Percentiles rank a stretch among this genome's conserved stretches.
Conservation (phyloP, 2,888 invertebrate genomes). For the Dimorphilus gyrociliatus region DNA sequence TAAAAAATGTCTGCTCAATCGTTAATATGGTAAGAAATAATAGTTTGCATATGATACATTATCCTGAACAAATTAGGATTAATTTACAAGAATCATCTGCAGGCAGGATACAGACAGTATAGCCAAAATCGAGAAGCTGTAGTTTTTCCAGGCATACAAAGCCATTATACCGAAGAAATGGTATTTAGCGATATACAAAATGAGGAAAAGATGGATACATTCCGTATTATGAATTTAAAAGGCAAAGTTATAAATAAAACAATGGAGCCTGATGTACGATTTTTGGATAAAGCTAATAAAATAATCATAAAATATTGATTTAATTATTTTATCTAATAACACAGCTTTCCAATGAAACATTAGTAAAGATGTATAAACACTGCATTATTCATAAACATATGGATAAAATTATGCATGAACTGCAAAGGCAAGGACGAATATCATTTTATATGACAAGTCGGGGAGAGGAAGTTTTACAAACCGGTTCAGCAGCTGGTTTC, state of each 20-base stretch:
- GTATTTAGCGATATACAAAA: background rate
- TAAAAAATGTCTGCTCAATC: too few relatives aligned
- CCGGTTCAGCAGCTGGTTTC: constrained; percentile 77
- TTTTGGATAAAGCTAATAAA: constrained; percentile 1
- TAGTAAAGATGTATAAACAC: constrained; percentile 68
- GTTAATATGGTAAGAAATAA: too few relatives aligned
- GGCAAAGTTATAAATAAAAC: constrained; percentile 1
- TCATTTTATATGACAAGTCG: constrained; percentile 95
- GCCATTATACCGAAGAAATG: too few relatives aligned
- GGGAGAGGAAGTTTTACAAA: constrained; percentile 81
- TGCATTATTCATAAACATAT: constrained; percentile 70
- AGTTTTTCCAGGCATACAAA: too few relatives aligned
- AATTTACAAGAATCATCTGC: too few relatives aligned
- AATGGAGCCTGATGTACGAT: constrained; percentile 2
- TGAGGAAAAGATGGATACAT: background rate
- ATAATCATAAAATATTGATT: constrained; percentile 1
- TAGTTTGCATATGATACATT: too few relatives aligned
- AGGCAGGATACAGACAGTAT: too few relatives aligned
- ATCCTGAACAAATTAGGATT: too few relatives aligned
- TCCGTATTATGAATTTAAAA: constrained; percentile 1
- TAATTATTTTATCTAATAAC: background rate
- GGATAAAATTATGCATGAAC: constrained; percentile 86
- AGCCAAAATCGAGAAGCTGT: too few relatives aligned
- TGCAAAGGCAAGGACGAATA: constrained; percentile 76
- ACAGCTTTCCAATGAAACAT: constrained; percentile 48